phyloP scores from a whole-genome alignment of 92 coral and sea anemone species.

The Muricea muricata region DNA sequence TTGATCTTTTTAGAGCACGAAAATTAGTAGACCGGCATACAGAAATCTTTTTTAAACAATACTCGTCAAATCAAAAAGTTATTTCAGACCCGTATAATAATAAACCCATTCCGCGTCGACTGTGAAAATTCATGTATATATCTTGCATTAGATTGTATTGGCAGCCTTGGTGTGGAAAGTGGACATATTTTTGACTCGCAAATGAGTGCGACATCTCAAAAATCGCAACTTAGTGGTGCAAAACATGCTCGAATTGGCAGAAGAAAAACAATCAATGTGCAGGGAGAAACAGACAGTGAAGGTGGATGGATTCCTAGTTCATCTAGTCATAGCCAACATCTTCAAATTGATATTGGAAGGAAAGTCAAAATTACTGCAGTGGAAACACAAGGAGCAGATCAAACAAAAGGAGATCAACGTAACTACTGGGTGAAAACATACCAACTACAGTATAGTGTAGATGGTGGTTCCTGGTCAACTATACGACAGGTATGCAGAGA shows the following conservation, averaged over 20 bases:
- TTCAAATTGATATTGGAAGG: conserved; percentile 85
- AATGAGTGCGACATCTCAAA: conserved; percentile 78
- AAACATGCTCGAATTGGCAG: conserved; percentile 74
- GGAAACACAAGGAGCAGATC: conserved; percentile 98
- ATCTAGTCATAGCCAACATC: conserved; percentile 74
- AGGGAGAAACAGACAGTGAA: conserved; percentile 81
- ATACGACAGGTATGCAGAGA: conserved; percentile 58
- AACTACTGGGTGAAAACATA: conserved; percentile 93
- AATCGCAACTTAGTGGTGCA: conserved; percentile 69
- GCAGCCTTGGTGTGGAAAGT: conserved; percentile 81
- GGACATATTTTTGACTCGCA: conserved; percentile 75
- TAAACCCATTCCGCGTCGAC: too few relatives aligned
- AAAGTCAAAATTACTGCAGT: too few relatives aligned
- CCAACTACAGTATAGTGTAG: conserved; percentile 74
- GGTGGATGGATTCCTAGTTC: too few relatives aligned
- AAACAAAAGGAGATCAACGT: too few relatives aligned
- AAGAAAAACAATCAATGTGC: conserved; percentile 65
- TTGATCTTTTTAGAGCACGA: too few relatives aligned
- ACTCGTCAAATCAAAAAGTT: too few relatives aligned
- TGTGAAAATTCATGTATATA: too few relatives aligned
- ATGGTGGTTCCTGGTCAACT: conserved; percentile 72
- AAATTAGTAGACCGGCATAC: too few relatives aligned
- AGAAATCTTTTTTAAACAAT: too few relatives aligned
- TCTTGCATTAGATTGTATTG: conserved; percentile 73
- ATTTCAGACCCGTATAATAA: too few relatives aligned